A percentile compares a stretch with the other conserved stretches of the same genome.
These are phyloP conservation scores for Actinostola sp. DNA, from an alignment of 92 coral and sea anemone species.

Conservation along the genomic window DNA sequence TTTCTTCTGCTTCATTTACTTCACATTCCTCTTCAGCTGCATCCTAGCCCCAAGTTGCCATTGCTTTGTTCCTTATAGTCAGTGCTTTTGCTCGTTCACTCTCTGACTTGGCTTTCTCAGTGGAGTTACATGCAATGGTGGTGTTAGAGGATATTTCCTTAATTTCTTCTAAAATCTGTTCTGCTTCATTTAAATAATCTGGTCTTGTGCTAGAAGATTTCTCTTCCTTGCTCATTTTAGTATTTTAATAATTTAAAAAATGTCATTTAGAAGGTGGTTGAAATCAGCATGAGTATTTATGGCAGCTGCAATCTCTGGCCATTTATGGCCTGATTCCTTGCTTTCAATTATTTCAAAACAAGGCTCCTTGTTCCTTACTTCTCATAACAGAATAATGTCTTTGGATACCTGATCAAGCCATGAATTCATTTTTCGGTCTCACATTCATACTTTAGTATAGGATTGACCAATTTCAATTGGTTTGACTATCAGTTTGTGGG, in stretches of 20 bases:
- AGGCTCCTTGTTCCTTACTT: slow-evolving; percentile 44
- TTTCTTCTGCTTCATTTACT: slow-evolving; percentile 43
- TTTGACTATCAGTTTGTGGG: too few relatives aligned
- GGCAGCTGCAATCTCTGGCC: slow-evolving; percentile 27
- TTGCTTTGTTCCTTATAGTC: slow-evolving; percentile 48
- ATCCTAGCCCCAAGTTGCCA: slow-evolving; percentile 57
- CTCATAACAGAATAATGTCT: slow-evolving; percentile 32
- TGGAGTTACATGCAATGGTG: slow-evolving; percentile 8
- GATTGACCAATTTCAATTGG: too few relatives aligned
- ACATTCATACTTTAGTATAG: too few relatives aligned
- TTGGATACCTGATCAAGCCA: too few relatives aligned
- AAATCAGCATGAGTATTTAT: slow-evolving; percentile 2
- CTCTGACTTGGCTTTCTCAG: slow-evolving; percentile 34
- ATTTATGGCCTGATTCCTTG: slow-evolving; percentile 49
- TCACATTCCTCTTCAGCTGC: slow-evolving; percentile 24
- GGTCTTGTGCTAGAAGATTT: slow-evolving; percentile 56
- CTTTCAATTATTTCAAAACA: slow-evolving; percentile 31
- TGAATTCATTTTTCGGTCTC: too few relatives aligned
- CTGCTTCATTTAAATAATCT: slow-evolving; percentile 32
- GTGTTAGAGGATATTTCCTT: slow-evolving; percentile 38
- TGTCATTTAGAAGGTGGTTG: slow-evolving; percentile 33
- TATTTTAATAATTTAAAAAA: too few relatives aligned
- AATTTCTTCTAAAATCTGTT: slow-evolving; percentile 49
- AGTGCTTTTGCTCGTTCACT: slow-evolving; percentile 50
- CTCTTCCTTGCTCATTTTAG: slow-evolving; percentile 34